Evolutionary conservation across 2,797 vertebrate genomes (phyloP).

Genomic region (Hydrocynus forskahlii): DNA sequence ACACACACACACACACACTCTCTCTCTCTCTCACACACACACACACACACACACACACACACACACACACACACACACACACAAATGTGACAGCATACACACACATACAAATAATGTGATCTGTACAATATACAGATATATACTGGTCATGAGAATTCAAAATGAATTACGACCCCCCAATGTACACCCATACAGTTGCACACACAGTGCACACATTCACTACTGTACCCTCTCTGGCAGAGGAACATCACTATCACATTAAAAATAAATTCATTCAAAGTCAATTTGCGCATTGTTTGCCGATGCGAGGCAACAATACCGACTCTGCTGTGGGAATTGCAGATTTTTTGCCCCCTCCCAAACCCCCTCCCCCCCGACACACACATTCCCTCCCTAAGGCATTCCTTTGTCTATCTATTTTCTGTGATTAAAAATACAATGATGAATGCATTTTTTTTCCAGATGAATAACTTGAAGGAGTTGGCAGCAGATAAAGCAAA

Average conservation of each 20-base stretch:
- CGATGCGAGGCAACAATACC: constrained; percentile 79
- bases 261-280: constrained; percentile 85
- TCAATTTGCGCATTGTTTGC: constrained; percentile 83
- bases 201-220: constrained; percentile 23
- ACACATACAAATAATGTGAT: not conserved
- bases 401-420: constrained; percentile 85
- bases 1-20: not conserved
- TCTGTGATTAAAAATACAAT: constrained; percentile 88
- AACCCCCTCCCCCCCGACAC: constrained; percentile 51
- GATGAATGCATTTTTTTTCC: constrained; percentile 83
- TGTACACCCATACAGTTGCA: constrained; percentile 11
- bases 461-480: constrained; percentile 84
- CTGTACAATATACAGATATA: constrained; percentile 26
- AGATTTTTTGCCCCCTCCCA: constrained; percentile 69
- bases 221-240: constrained; percentile 68
- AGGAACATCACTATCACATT: constrained; percentile 76
- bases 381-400: constrained; percentile 75
- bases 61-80: no score
- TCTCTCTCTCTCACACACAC: no score
- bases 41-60: no score
- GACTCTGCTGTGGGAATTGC: constrained; percentile 80
- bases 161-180: not conserved
- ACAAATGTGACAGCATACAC: no score
- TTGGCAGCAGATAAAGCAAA: constrained; percentile 81
- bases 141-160: constrained; percentile 41